Evolutionary conservation across 2,797 vertebrate species (phyloP).

Genomic region (Aeoliscus strigatus): DNA sequence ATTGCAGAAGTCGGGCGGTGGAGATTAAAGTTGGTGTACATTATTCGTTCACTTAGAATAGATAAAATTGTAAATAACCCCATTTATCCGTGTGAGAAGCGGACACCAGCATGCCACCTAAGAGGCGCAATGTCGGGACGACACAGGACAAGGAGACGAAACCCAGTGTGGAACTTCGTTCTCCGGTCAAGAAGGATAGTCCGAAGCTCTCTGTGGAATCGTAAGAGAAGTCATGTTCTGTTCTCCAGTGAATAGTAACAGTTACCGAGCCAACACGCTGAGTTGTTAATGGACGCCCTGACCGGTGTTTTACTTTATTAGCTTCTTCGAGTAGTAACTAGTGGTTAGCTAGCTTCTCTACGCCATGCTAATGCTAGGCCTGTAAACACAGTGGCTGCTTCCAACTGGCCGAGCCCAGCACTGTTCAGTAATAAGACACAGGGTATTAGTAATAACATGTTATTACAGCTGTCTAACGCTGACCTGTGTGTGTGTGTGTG

Average conservation of each 20-base stretch:
- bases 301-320: too few species aligned
- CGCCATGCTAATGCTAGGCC: neutral
- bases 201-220: conserved; percentile 63
- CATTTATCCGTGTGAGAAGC: neutral
- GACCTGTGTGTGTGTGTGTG: conserved; percentile 1
- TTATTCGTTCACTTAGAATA: neutral
- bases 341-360: conserved; percentile 8
- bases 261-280: too few species aligned
- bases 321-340: too few species aligned
- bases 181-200: conserved; percentile 58
- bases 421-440: neutral
- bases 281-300: too few species aligned
- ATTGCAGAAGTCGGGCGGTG: conserved; percentile 41
- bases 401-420: too few species aligned
- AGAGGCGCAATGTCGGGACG: conserved; percentile 56
- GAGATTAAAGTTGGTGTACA: conserved; percentile 50
- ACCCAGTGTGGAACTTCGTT: conserved; percentile 34
- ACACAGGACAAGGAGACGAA: conserved; percentile 59
- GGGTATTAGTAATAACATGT: conserved; percentile 8
- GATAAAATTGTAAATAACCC: neutral
- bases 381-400: neutral
- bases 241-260: too few species aligned
- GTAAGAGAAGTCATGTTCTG: conserved; percentile 42
- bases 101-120: conserved; percentile 59
- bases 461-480: neutral